These are phyloP conservation scores for Oplegnathus fasciatus DNA, from an alignment of 2,113 vertebrate genomes.

Conservation along the genomic window DNA sequence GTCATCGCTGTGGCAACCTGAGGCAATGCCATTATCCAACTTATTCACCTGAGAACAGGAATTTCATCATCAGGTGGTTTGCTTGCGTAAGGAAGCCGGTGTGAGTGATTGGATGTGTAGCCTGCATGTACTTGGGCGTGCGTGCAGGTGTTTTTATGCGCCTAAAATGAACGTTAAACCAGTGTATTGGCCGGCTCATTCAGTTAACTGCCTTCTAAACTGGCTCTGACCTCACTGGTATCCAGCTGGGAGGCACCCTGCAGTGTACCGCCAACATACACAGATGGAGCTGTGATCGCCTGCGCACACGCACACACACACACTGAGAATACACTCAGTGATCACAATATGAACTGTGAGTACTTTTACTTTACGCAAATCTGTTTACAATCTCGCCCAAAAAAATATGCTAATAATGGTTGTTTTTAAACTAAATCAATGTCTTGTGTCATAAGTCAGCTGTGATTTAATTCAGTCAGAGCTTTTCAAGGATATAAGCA, in stretches of 20 bases:
- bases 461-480: background rate
- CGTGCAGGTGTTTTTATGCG: background rate
- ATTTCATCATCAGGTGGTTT: conserved; percentile 66
- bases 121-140: background rate
- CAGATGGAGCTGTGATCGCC: conserved; percentile 46
- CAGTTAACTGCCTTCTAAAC: conserved; percentile 11
- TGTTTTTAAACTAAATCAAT: background rate
- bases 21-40: conserved; percentile 53
- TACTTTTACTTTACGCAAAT: background rate
- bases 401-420: background rate
- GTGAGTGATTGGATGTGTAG: background rate
- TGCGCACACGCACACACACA: background rate
- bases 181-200: background rate
- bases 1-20: conserved; percentile 60
- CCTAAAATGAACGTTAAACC: background rate
- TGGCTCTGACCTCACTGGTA: conserved; percentile 29
- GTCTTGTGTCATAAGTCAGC: background rate
- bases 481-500: background rate
- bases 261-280: background rate
- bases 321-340: background rate
- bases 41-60: conserved; percentile 56
- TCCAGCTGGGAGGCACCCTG: conserved; percentile 15
- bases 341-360: conserved; percentile 4
- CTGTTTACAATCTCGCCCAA: background rate
- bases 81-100: conserved; percentile 6